These are phyloP conservation scores for Acleris holmiana DNA, from an alignment of 2,888 invertebrate species.

Conservation along the genomic window DNA sequence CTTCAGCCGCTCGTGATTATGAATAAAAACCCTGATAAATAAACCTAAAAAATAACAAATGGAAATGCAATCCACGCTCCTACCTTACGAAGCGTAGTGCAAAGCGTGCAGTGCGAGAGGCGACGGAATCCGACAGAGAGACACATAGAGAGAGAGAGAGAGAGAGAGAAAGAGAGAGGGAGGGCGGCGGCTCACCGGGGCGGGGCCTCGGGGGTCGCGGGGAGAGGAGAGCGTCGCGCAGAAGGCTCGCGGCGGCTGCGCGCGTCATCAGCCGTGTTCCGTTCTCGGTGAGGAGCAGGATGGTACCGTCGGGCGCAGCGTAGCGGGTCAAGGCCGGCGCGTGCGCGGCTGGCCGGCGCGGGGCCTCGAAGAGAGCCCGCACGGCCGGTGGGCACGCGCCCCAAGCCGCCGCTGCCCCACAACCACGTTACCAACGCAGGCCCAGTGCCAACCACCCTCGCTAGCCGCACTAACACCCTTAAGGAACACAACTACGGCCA, in stretches of 20 bases:
- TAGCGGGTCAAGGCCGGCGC: slow-evolving; percentile 84
- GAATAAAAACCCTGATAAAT: slow-evolving; percentile 11
- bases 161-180: slow-evolving; percentile 72
- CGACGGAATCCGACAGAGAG: slow-evolving; percentile 66
- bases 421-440: slow-evolving; percentile 75
- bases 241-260: slow-evolving; percentile 81
- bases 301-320: slow-evolving; percentile 85
- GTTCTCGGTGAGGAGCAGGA: slow-evolving; percentile 86
- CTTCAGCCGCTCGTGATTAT: slow-evolving; percentile 28
- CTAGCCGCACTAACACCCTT: slow-evolving; percentile 74
- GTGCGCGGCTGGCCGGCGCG: slow-evolving; percentile 70
- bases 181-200: slow-evolving; percentile 82
- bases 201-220: slow-evolving; percentile 81
- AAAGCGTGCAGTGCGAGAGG: slow-evolving; percentile 82
- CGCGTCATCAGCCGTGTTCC: slow-evolving; percentile 85
- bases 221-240: slow-evolving; percentile 82
- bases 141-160: slow-evolving; percentile 66
- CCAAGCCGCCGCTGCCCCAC: slow-evolving; percentile 81
- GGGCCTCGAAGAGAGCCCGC: slow-evolving; percentile 82
- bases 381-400: slow-evolving; percentile 81
- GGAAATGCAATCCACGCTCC: slow-evolving; percentile 62
- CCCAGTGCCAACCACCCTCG: slow-evolving; percentile 58
- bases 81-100: slow-evolving; percentile 78
- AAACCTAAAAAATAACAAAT: slow-evolving; percentile 3
- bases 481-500: slow-evolving; percentile 52